A percentile compares a stretch with the other conserved stretches of the same genome.
Conservation (phyloP, 2,888 invertebrate species). For the Cataglyphis cursor region DNA sequence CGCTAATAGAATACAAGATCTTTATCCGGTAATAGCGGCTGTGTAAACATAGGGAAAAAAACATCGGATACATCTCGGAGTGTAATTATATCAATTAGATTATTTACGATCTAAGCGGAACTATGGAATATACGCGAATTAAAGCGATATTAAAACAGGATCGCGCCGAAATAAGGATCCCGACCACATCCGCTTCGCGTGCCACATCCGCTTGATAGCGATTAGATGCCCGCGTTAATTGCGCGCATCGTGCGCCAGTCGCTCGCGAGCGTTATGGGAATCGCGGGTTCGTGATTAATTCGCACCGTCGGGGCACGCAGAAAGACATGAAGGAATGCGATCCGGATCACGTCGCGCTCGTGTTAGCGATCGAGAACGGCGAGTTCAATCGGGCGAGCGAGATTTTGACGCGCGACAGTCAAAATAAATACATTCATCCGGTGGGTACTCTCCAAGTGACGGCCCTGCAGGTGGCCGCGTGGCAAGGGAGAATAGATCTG, state of each 20-base stretch:
- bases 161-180: neutral
- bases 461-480: conserved; percentile 75
- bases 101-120: conserved; percentile 1
- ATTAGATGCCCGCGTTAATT: conserved; percentile 14
- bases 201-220: conserved; percentile 65
- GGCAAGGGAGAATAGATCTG: conserved; percentile 70
- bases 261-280: neutral
- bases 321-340: conserved; percentile 40
- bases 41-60: neutral
- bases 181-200: conserved; percentile 39
- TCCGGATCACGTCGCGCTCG: conserved; percentile 48
- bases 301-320: neutral
- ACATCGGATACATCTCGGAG: neutral
- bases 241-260: conserved; percentile 10
- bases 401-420: conserved; percentile 59
- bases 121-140: conserved; percentile 12
- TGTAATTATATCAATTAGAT: conserved; percentile 26
- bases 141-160: conserved; percentile 17
- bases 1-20: neutral
- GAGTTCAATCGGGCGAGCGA: conserved; percentile 51
- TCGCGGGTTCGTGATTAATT: neutral
- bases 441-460: conserved; percentile 69
- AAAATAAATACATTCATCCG: conserved; percentile 55
- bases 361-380: conserved; percentile 66
- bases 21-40: conserved; percentile 9